Percentiles rank a stretch among this genome's conserved stretches.
phyloP scores from a whole-genome alignment of 2,888 invertebrate genomes.

The Amblyteles armatorius region DNA sequence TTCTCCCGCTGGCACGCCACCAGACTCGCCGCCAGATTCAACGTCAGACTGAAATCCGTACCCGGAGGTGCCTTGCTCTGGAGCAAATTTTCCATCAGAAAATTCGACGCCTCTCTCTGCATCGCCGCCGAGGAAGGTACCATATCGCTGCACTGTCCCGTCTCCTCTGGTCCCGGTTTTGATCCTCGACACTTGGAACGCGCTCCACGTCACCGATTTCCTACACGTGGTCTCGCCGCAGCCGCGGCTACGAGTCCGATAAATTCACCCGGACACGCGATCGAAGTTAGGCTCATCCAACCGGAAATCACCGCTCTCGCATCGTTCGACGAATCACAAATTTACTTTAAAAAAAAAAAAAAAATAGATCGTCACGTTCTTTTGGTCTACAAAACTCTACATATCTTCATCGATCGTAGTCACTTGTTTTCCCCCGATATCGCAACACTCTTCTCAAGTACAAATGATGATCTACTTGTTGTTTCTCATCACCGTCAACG shows the following conservation, averaged over 20 bases:
- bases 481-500: constrained; percentile 3
- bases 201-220: neutral
- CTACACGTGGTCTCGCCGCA: neutral
- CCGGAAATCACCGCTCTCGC: neutral
- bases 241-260: neutral
- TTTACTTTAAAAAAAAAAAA: neutral
- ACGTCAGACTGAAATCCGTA: constrained; percentile 85
- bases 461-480: neutral
- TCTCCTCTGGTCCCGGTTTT: neutral
- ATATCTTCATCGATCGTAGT: constrained; percentile 7
- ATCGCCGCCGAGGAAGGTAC: constrained; percentile 83
- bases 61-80: constrained; percentile 86
- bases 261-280: neutral
- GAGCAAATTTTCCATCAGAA: constrained; percentile 88
- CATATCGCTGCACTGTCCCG: constrained; percentile 70
- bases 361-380: constrained; percentile 8
- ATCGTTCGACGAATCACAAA: neutral
- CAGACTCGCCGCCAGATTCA: constrained; percentile 85
- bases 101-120: constrained; percentile 86
- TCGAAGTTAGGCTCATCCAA: neutral
- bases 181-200: neutral
- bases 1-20: constrained; percentile 81
- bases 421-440: constrained; percentile 35
- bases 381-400: constrained; percentile 1
- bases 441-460: constrained; percentile 22